phyloP scores from a whole-genome alignment of 2,113 vertebrate species.

The Riparia riparia region DNA sequence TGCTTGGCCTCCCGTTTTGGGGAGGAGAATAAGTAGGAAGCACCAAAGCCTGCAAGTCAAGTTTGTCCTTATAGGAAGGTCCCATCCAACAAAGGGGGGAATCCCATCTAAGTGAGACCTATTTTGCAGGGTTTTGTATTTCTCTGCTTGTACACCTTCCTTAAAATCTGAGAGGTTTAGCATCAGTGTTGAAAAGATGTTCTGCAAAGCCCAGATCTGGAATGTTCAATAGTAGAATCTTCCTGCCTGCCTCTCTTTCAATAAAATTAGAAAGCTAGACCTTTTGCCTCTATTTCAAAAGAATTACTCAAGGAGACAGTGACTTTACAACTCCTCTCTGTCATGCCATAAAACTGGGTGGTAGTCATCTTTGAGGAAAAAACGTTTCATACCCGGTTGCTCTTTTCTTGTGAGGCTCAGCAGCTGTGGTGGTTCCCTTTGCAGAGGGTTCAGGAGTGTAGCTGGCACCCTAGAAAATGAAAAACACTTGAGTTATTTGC shows the following conservation, averaged over 20 bases:
- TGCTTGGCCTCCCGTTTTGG: neutral
- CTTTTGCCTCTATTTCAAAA: neutral
- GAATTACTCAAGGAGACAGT: neutral
- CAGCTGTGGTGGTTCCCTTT: neutral
- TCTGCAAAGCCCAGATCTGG: neutral
- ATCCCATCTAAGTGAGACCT: neutral
- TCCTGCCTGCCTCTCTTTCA: neutral
- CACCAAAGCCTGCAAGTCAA: neutral
- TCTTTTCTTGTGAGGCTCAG: conserved; percentile 20
- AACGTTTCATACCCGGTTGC: neutral
- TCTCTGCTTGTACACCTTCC: neutral
- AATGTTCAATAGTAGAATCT: neutral
- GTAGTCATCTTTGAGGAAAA: neutral
- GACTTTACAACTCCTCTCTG: neutral
- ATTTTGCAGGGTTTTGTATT: neutral
- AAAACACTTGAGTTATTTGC: conserved; percentile 38
- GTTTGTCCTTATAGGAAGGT: neutral
- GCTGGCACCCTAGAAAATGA: conserved; percentile 7
- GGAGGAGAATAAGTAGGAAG: neutral
- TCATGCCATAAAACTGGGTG: neutral
- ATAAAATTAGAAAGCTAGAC: neutral
- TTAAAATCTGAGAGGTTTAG: neutral
- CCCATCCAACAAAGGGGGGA: neutral
- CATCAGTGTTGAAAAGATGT: neutral
- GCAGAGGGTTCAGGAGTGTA: neutral